Evolutionary conservation across 2,797 vertebrate species (phyloP).

Genomic region (Tragopan temminckii): DNA sequence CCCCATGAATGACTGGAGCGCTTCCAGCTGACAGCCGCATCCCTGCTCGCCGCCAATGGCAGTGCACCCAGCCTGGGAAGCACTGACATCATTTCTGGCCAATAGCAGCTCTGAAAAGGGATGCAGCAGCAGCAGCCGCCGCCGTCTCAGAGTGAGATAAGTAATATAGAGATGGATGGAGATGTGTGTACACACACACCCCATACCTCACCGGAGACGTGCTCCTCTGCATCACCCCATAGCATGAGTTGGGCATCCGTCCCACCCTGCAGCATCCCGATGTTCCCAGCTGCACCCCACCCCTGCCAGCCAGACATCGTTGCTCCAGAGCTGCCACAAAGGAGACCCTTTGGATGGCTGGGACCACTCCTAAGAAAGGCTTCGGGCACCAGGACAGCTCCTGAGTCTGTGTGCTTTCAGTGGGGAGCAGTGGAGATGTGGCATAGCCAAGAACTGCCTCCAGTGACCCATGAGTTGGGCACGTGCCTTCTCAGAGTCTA

Average conservation of each 20-base stretch:
- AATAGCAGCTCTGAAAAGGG: conserved; percentile 86
- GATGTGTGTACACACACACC: conserved; percentile 36
- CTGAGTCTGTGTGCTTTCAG: not conserved
- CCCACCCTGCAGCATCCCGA: conserved; percentile 5
- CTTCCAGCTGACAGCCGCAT: conserved; percentile 88
- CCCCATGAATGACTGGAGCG: conserved; percentile 92
- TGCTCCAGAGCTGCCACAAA: conserved; percentile 53
- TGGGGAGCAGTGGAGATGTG: not conserved
- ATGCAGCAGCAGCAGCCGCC: conserved; percentile 83
- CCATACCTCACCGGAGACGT: not conserved
- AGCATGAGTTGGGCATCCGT: not conserved
- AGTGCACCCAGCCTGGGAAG: conserved; percentile 84
- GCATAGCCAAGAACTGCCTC: not conserved
- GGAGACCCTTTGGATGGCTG: not conserved
- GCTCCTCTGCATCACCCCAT: not conserved
- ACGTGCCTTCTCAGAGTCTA: not conserved
- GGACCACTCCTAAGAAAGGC: not conserved
- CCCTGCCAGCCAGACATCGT: conserved; percentile 1
- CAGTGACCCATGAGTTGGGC: not conserved
- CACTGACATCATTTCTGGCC: conserved; percentile 97
- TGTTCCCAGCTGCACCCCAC: conserved; percentile 48
- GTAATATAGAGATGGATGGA: conserved; percentile 70
- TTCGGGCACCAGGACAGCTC: not conserved
- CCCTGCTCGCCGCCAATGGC: conserved; percentile 87
- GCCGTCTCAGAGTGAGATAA: conserved; percentile 76